These are phyloP conservation scores for Plectrocnemia conspersa DNA, from an alignment of 1,140 invertebrate genomes.

Conservation along the genomic window DNA sequence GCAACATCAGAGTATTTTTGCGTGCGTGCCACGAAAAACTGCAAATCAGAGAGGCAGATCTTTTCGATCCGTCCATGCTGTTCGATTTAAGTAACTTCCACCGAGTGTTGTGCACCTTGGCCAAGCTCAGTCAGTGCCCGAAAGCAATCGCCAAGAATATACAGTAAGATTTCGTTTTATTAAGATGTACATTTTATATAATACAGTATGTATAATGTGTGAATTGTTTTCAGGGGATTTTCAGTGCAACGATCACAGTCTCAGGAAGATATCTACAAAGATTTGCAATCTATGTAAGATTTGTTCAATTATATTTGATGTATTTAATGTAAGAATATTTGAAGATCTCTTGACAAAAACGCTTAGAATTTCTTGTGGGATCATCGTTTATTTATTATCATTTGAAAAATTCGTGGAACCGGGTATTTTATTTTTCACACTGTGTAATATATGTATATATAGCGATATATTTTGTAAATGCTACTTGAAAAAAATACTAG, in stretches of 20 bases:
- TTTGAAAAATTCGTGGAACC: no score
- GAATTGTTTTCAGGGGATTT: slow-evolving; percentile 64
- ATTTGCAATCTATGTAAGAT: slow-evolving; percentile 69
- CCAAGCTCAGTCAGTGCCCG: slow-evolving; percentile 76
- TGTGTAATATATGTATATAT: no score
- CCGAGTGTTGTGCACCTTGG: slow-evolving; percentile 83
- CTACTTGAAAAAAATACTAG: no score
- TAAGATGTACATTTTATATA: background rate
- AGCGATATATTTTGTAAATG: no score
- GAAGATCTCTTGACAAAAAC: no score
- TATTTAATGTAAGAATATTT: background rate
- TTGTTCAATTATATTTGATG: background rate
- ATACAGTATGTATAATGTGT: background rate
- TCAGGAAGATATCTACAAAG: slow-evolving; percentile 80
- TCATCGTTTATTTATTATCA: no score
- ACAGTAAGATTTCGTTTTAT: slow-evolving; percentile 54
- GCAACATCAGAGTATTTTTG: slow-evolving; percentile 91
- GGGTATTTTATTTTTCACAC: no score
- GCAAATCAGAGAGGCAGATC: slow-evolving; percentile 75
- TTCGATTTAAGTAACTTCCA: slow-evolving; percentile 94
- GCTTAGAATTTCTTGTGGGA: no score
- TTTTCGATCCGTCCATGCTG: slow-evolving; percentile 88
- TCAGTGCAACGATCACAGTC: slow-evolving; percentile 66
- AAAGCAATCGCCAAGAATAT: slow-evolving; percentile 62
- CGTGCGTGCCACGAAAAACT: slow-evolving; percentile 78